Conservation (phyloP, 2,113 vertebrate genomes). For the Protobothrops flavoviridis region DNA sequence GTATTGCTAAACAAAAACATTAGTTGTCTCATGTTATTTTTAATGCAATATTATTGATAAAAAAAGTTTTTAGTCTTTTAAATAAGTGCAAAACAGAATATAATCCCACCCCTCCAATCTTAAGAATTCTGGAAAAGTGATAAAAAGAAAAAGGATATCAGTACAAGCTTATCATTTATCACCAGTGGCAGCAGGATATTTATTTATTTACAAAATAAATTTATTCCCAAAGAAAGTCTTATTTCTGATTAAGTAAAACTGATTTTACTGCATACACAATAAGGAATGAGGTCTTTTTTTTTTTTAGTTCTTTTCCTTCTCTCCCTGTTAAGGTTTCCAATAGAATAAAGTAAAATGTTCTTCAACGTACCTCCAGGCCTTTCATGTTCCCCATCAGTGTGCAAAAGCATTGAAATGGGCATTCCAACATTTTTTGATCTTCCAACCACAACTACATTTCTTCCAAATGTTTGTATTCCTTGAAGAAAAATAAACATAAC, state of each 20-base stretch:
- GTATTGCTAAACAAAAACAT: not conserved
- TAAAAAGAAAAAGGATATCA: not conserved
- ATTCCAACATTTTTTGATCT: slow-evolving; percentile 94
- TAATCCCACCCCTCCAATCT: not conserved
- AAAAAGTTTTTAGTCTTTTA: not conserved
- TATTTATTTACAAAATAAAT: not conserved
- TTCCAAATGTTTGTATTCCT: slow-evolving; percentile 90
- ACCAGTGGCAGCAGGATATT: not conserved
- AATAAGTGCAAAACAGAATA: not conserved
- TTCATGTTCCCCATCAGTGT: slow-evolving; percentile 84
- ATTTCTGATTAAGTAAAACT: not conserved
- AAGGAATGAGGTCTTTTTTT: not conserved
- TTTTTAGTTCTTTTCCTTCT: not conserved
- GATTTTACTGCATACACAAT: not conserved
- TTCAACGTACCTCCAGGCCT: slow-evolving; percentile 82
- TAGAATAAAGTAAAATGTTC: not conserved
- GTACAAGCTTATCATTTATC: not conserved
- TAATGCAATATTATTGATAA: not conserved
- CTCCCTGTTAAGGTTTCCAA: not conserved
- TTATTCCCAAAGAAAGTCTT: not conserved
- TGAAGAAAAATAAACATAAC: not conserved
- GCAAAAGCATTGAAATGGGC: slow-evolving; percentile 90
- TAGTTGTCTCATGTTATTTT: not conserved
- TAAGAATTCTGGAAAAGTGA: not conserved
- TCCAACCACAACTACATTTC: slow-evolving; percentile 88